These are phyloP conservation scores for Rynchops niger DNA, from an alignment of 2,113 vertebrate genomes.

Conservation along the genomic window DNA sequence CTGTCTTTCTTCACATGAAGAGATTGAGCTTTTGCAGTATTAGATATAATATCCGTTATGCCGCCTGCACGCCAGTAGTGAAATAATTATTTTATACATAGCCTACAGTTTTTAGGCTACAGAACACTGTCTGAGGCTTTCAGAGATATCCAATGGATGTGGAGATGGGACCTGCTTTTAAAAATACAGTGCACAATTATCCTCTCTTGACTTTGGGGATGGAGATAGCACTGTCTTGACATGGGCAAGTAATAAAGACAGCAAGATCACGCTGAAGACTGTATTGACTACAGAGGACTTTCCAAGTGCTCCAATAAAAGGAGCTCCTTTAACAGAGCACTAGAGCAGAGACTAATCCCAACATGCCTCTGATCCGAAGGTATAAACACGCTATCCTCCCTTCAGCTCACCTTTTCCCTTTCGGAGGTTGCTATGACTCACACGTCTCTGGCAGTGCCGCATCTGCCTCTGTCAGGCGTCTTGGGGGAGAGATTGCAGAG, in stretches of 20 bases:
- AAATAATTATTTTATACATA: neutral
- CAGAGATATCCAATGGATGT: neutral
- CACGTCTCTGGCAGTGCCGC: neutral
- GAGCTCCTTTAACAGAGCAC: neutral
- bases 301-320: neutral
- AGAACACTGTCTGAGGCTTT: neutral
- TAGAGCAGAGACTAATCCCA: neutral
- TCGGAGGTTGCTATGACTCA: neutral
- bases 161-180: neutral
- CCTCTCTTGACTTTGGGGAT: neutral
- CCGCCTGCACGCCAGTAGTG: neutral
- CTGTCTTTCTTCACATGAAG: neutral
- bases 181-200: neutral
- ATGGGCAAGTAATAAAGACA: neutral
- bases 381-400: neutral
- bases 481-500: neutral
- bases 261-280: neutral
- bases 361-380: neutral
- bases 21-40: neutral
- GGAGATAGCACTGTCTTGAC: neutral
- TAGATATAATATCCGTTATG: neutral
- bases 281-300: neutral
- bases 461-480: neutral
- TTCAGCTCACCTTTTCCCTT: neutral
- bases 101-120: neutral